Conservation (phyloP, 2,113 vertebrate species). For the Alligator sinensis region DNA sequence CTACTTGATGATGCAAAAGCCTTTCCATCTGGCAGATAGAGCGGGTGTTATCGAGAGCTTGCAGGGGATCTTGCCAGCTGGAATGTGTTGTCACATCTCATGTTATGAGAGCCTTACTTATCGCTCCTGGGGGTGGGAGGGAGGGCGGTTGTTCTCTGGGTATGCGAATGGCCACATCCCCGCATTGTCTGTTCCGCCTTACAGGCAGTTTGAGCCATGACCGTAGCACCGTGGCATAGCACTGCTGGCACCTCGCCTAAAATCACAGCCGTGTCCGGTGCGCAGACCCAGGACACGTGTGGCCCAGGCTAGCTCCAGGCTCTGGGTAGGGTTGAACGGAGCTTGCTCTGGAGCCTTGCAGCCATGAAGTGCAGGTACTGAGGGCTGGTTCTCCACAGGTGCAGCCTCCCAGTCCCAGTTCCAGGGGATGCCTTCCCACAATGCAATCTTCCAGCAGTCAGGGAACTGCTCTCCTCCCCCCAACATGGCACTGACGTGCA, state of each 20-base stretch:
- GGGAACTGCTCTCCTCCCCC: conserved; percentile 91
- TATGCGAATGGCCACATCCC: not conserved
- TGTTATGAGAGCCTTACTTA: conserved; percentile 43
- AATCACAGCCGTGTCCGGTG: accelerated
- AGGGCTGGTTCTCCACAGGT: conserved; percentile 70
- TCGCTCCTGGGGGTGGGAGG: conserved; percentile 1
- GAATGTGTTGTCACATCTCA: conserved; percentile 38
- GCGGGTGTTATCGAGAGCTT: not conserved
- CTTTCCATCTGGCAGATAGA: conserved; percentile 47
- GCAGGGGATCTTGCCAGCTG: conserved; percentile 33
- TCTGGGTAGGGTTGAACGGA: accelerated
- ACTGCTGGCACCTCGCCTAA: not conserved
- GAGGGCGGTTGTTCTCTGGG: not conserved
- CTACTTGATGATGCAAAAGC: conserved; percentile 23
- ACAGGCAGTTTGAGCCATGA: conserved; percentile 6
- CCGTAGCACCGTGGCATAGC: not conserved
- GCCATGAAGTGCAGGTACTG: not conserved
- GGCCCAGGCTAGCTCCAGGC: not conserved
- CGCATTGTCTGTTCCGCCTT: not conserved
- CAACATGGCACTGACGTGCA: conserved; percentile 81
- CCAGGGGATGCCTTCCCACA: conserved; percentile 85
- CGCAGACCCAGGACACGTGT: not conserved
- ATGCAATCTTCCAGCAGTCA: conserved; percentile 86
- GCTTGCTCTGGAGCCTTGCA: accelerated
- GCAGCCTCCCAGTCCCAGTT: conserved; percentile 88